phyloP scores from a whole-genome alignment of 2,888 invertebrate species.

The Vannuccia rotundouncinata region DNA sequence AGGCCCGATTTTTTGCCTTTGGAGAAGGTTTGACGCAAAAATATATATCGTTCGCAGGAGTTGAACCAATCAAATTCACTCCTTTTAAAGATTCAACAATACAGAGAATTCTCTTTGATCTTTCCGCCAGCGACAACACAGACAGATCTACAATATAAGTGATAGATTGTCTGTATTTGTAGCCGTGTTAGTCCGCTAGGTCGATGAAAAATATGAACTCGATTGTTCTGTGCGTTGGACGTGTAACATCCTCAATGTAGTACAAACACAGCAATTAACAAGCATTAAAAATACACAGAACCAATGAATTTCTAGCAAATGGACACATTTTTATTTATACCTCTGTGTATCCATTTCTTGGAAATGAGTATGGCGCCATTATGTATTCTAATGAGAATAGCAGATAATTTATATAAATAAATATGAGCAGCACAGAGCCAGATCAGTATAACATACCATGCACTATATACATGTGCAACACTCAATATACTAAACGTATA shows the following conservation, averaged over 20 bases:
- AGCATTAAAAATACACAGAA: neutral
- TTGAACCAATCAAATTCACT: neutral
- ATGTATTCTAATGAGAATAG: neutral
- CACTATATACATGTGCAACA: too few species aligned
- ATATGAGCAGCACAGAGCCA: too few species aligned
- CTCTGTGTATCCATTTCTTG: neutral
- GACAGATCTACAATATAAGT: neutral
- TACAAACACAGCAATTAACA: neutral
- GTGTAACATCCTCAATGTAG: neutral
- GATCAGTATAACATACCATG: too few species aligned
- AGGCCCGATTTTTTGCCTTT: neutral
- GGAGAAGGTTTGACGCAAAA: neutral
- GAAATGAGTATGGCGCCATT: neutral
- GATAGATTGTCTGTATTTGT: neutral
- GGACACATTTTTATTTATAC: neutral
- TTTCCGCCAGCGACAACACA: neutral
- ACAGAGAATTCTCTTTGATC: neutral
- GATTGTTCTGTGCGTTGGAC: too few species aligned
- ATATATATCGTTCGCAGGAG: neutral
- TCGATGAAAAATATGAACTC: neutral
- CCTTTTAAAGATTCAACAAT: neutral
- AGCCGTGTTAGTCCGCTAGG: neutral
- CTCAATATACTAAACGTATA: too few species aligned
- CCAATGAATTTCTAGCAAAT: neutral
- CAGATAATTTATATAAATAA: too few species aligned